Evolutionary conservation across 2,113 vertebrate species (phyloP).

Genomic region (Fregata magnificens): DNA sequence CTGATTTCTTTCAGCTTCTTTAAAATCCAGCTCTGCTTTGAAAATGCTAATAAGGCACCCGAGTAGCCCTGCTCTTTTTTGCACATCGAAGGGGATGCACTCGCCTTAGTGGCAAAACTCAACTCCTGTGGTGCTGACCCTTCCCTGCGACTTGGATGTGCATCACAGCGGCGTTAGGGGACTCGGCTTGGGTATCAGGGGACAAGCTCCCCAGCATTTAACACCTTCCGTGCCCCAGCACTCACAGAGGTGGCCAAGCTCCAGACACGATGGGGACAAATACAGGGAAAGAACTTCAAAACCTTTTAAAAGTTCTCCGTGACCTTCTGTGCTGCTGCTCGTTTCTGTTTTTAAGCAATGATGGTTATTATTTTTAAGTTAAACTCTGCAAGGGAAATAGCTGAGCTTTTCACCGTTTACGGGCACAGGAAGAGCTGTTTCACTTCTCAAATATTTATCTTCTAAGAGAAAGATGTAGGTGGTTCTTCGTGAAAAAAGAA

Average conservation of each 20-base stretch:
- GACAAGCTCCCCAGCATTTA: neutral
- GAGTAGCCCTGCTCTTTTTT: neutral
- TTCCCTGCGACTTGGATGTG: rapidly evolving
- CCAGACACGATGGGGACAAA: neutral
- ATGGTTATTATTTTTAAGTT: conserved; percentile 39
- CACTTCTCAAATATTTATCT: conserved; percentile 51
- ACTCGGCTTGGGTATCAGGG: neutral
- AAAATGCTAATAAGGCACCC: neutral
- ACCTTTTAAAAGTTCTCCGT: neutral
- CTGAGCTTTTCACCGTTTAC: conserved; percentile 24
- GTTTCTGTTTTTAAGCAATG: conserved; percentile 38
- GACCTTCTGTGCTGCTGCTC: neutral
- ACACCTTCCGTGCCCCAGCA: neutral
- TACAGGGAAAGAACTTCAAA: neutral
- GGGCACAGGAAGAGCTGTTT: conserved; percentile 63
- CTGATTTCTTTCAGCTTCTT: neutral
- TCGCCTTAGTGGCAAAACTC: neutral
- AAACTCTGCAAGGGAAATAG: conserved; percentile 29
- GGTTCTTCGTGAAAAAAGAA: conserved; percentile 5
- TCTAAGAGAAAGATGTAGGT: conserved; percentile 66
- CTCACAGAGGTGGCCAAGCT: neutral
- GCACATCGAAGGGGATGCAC: neutral
- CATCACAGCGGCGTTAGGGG: neutral
- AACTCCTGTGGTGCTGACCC: neutral
- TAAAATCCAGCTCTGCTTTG: neutral